phyloP scores from a whole-genome alignment of 2,797 vertebrate species.

The Masticophis lateralis region DNA sequence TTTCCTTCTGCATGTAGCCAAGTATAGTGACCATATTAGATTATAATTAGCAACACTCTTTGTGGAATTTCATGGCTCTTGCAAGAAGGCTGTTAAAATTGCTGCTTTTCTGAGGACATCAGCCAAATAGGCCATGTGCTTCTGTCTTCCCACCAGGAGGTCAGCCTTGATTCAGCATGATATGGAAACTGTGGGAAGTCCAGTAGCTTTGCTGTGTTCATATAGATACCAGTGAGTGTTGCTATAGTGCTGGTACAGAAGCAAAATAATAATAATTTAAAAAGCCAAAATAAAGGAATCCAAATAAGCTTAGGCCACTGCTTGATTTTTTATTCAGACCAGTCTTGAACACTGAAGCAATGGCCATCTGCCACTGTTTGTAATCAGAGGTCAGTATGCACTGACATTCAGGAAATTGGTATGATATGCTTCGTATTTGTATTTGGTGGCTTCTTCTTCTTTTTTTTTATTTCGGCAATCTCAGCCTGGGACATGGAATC shows the following conservation, averaged over 20 bases:
- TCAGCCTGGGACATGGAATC: slow-evolving; percentile 48
- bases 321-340: slow-evolving; percentile 63
- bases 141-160: neutral
- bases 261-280: neutral
- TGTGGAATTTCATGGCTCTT: neutral
- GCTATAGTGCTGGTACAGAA: slow-evolving; percentile 55
- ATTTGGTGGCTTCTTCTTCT: slow-evolving; percentile 49
- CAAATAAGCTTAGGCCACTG: slow-evolving; percentile 36
- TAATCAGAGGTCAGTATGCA: slow-evolving; percentile 63
- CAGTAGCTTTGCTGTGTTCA: slow-evolving; percentile 37
- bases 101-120: neutral
- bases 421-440: slow-evolving; percentile 42
- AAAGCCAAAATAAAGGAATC: neutral
- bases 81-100: neutral
- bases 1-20: neutral
- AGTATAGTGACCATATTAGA: neutral
- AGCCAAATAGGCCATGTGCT: accelerated
- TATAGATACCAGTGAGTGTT: slow-evolving; percentile 42
- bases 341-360: slow-evolving; percentile 60
- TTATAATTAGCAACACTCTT: accelerated
- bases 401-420: slow-evolving; percentile 63
- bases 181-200: slow-evolving; percentile 34
- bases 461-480: slow-evolving; percentile 46
- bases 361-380: slow-evolving; percentile 72
- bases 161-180: neutral